Evolutionary conservation across 2,797 vertebrate genomes (phyloP).

Genomic region (Cheirogaleus major): DNA sequence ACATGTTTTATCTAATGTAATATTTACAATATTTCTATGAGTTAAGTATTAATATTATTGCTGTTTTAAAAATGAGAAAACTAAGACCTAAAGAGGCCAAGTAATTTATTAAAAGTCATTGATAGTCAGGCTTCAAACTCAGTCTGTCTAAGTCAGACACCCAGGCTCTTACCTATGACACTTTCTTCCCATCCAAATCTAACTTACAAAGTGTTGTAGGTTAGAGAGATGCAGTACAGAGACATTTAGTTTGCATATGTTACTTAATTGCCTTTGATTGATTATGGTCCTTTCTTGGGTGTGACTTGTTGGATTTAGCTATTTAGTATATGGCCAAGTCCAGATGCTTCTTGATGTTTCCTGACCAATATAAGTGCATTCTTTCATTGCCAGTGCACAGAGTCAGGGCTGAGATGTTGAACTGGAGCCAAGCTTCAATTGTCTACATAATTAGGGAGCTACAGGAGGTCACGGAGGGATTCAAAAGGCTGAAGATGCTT

Average conservation of each 20-base stretch:
- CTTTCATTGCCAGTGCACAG: neutral
- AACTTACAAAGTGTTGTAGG: neutral
- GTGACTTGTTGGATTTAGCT: neutral
- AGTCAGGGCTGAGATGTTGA: neutral
- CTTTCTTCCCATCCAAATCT: neutral
- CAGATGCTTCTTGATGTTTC: neutral
- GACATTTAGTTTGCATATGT: neutral
- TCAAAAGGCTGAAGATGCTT: neutral
- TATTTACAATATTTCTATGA: neutral
- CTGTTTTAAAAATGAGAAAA: conserved; percentile 7
- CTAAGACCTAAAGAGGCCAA: neutral
- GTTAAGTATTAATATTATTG: neutral
- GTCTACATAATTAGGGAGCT: neutral
- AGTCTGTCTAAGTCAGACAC: neutral
- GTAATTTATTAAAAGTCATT: neutral
- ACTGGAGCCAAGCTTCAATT: neutral
- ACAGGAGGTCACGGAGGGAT: neutral
- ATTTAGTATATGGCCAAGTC: neutral
- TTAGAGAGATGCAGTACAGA: neutral
- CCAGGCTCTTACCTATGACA: neutral
- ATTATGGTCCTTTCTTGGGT: neutral
- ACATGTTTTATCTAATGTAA: neutral
- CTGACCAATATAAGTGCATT: neutral
- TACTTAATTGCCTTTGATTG: neutral
- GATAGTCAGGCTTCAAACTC: neutral